phyloP scores from a whole-genome alignment of 2,113 vertebrate genomes.

The Aythya baeri region DNA sequence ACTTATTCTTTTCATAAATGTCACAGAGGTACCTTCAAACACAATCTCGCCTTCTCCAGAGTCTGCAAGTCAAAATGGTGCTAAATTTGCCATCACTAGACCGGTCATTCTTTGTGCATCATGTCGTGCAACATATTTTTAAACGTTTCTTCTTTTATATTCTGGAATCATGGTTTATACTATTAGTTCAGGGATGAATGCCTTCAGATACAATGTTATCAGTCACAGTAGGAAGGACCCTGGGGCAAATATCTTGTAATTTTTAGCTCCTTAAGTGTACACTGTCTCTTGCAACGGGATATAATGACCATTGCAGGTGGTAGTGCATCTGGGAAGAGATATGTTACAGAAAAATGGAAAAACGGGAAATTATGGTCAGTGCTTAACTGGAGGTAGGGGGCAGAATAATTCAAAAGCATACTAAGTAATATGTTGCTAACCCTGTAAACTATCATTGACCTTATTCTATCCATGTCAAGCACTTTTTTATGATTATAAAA shows the following conservation, averaged over 20 bases:
- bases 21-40: neutral
- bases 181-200: neutral
- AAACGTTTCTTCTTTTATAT: neutral
- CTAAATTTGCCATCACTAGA: neutral
- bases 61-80: neutral
- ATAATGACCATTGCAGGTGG: neutral
- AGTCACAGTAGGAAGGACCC: neutral
- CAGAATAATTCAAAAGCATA: neutral
- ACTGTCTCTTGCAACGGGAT: neutral
- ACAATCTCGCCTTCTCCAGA: neutral
- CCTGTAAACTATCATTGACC: neutral
- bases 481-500: neutral
- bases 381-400: neutral
- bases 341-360: neutral
- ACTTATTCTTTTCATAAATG: neutral
- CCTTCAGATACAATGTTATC: neutral
- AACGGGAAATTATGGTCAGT: neutral
- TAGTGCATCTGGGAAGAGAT: neutral
- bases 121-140: rapidly evolving
- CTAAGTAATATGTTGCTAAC: neutral
- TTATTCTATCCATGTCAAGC: neutral
- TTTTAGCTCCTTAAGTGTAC: neutral
- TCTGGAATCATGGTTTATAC: neutral
- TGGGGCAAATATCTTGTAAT: neutral
- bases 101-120: neutral